Evolutionary conservation across 2,113 vertebrate species (phyloP).

Genomic region (Prinia subflava): DNA sequence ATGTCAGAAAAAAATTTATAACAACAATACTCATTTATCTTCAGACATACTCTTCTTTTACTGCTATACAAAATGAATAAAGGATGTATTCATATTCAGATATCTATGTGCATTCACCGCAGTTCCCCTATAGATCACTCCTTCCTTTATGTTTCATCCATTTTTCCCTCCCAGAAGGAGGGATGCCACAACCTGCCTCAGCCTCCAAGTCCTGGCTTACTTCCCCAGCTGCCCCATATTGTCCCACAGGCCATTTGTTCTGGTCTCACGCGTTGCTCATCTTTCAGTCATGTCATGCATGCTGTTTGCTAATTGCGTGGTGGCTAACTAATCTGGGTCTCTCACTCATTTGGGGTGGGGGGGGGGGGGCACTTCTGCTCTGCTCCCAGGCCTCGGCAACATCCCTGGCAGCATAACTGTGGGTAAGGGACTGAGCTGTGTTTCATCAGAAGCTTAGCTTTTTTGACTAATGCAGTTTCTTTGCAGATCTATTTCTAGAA

Average conservation of each 20-base stretch:
- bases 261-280: not conserved
- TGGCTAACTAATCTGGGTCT: not conserved
- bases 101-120: not conserved
- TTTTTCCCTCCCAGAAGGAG: not conserved
- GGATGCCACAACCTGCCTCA: not conserved
- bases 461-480: not conserved
- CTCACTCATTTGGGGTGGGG: not conserved
- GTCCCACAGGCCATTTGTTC: not conserved
- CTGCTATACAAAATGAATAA: not conserved
- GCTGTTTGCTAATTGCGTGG: not conserved
- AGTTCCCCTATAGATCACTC: not conserved
- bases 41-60: not conserved
- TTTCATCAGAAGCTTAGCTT: not conserved
- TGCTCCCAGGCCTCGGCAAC: not conserved
- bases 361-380: not conserved
- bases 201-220: not conserved
- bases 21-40: not conserved
- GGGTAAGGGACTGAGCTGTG: not conserved
- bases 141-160: not conserved
- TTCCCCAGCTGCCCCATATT: not conserved
- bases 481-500: not conserved
- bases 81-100: not conserved
- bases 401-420: not conserved
- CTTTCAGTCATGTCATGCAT: not conserved
- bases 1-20: not conserved